phyloP scores from a whole-genome alignment of 2,888 invertebrate genomes.

The Electrophaes corylata region DNA sequence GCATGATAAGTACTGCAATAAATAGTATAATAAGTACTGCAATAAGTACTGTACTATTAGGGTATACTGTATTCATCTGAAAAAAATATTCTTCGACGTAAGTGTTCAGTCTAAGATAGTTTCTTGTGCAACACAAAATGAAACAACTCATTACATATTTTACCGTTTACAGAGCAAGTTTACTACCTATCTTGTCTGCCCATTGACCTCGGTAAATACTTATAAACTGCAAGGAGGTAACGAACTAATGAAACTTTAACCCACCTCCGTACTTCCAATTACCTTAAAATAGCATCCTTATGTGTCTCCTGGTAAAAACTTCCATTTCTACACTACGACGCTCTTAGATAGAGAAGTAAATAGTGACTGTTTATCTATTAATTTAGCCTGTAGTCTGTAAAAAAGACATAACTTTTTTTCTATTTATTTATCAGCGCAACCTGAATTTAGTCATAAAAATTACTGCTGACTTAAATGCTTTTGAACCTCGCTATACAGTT shows the following conservation, averaged over 20 bases:
- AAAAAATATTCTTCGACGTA: too few relatives aligned
- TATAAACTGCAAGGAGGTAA: constrained; percentile 14
- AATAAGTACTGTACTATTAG: too few relatives aligned
- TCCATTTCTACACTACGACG: neutral
- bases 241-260: constrained; percentile 25
- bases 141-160: neutral
- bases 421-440: too few relatives aligned
- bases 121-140: neutral
- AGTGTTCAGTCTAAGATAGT: too few relatives aligned
- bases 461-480: too few relatives aligned
- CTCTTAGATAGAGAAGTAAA: neutral
- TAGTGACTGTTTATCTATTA: neutral
- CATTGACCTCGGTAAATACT: constrained; percentile 21
- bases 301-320: constrained; percentile 8
- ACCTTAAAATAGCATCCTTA: constrained; percentile 23
- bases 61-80: too few relatives aligned
- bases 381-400: too few relatives aligned
- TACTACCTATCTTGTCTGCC: neutral
- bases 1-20: too few relatives aligned
- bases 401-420: too few relatives aligned
- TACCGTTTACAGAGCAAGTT: neutral
- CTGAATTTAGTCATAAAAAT: too few relatives aligned
- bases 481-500: neutral
- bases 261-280: constrained; percentile 24
- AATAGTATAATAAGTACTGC: too few relatives aligned